Evolutionary conservation across 1,140 invertebrate species (phyloP), one percentile per base, ranked within the genome.

Genomic region (Forficula auricularia): DNA sequence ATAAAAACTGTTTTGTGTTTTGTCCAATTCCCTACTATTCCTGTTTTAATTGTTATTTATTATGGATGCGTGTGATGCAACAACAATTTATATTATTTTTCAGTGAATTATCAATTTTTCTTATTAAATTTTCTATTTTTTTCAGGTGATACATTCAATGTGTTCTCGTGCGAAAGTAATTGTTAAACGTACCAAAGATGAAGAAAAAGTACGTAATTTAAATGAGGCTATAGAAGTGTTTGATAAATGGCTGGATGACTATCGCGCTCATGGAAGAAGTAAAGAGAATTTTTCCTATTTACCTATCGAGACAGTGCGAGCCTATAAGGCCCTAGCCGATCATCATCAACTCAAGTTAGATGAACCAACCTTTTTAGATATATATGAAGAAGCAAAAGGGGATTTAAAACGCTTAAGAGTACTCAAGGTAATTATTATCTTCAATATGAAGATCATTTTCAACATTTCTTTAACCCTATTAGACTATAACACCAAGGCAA

Each of bases 251-350:
- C 50, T 63, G 8, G 55, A 56, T 31, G 59, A 63, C 18, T 64
- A 62, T 37, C 58, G 57, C 18, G 52, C 50, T 75, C 12, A 61
- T 66, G 47, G 51, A 3, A 12, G 67, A 64, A 2, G 55, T 10
- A 60, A 58, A 19, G 60, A 61, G 37, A 61, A 61, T 40, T 60
- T 61, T 35, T 49, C 51, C 27, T 63, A 63, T 40, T 46, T 63
- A 3, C 40, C 58, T 0, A 38, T 61, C 8, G 59, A 63, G n/a
- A 31, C 57, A 2, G 50, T 62, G 2, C 50, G 53, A 38, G 53
- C 52, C 10, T 63, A 54, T 43, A 45, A 55, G 27, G 47, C 51
- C 2, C 38, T 63, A 7, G 61, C 58, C 2, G 49, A 60, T 3
- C 50, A 48, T 38, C 55, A 61, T 27, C 47, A 43, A 27, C 22